Percentiles rank a stretch among this genome's conserved stretches.
These are phyloP conservation scores for Lordiphosa fenestrarum DNA, from an alignment of 2,888 invertebrate species.

Conservation along the genomic window DNA sequence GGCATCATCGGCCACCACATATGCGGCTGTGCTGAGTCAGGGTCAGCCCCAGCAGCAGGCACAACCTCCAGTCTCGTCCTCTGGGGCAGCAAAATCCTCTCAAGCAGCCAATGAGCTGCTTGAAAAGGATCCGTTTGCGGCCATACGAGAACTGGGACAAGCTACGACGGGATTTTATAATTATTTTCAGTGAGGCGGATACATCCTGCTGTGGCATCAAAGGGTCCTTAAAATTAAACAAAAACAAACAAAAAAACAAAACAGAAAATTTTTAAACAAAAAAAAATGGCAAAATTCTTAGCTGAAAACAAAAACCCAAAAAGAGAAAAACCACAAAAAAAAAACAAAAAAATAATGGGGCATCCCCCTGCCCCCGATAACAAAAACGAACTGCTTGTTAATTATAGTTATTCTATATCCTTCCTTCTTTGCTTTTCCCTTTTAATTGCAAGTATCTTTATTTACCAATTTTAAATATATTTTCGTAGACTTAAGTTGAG, in stretches of 20 bases:
- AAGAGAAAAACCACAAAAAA: slow-evolving; percentile 37
- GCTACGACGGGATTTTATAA: slow-evolving; percentile 82
- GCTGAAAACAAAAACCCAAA: slow-evolving; percentile 44
- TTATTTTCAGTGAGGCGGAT: slow-evolving; percentile 81
- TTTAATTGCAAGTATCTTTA: slow-evolving; percentile 55
- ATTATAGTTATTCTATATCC: slow-evolving; percentile 63
- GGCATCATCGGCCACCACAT: slow-evolving; percentile 74
- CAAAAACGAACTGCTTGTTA: slow-evolving; percentile 60
- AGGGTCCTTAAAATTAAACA: slow-evolving; percentile 31
- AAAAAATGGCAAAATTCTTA: slow-evolving; percentile 56
- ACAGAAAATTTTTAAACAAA: slow-evolving; percentile 42
- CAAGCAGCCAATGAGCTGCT: slow-evolving; percentile 49
- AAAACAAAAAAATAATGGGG: slow-evolving; percentile 25
- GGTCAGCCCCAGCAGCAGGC: slow-evolving; percentile 47
- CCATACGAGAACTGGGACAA: slow-evolving; percentile 81
- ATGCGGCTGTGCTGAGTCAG: slow-evolving; percentile 80
- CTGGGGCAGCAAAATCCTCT: slow-evolving; percentile 40
- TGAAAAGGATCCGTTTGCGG: slow-evolving; percentile 81
- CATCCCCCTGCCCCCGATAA: slow-evolving; percentile 4
- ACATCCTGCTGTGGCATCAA: slow-evolving; percentile 53
- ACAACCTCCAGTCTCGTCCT: slow-evolving; percentile 24
- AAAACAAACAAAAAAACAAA: slow-evolving; percentile 34
- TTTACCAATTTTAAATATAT: slow-evolving; percentile 35
- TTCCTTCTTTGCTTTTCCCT: slow-evolving; percentile 43
- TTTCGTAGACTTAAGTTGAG: slow-evolving; percentile 59